Evolutionary conservation across 2,888 invertebrate genomes (phyloP).

Genomic region (Hecatera dysodea): DNA sequence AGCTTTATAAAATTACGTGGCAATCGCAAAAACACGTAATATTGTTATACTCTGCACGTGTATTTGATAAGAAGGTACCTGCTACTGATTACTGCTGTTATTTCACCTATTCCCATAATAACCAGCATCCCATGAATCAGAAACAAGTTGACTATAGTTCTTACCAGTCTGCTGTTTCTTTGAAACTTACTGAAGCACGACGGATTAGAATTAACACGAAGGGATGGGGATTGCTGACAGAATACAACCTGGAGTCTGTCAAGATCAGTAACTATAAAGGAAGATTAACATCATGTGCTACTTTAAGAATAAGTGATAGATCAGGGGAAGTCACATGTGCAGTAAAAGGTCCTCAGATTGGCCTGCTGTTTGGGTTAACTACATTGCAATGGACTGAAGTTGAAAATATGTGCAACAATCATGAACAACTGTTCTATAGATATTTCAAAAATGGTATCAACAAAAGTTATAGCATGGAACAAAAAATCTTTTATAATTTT

Average conservation of each 20-base stretch:
- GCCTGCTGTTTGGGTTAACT: slow-evolving; percentile 81
- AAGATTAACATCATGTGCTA: slow-evolving; percentile 76
- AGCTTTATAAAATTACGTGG: neutral
- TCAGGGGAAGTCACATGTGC: slow-evolving; percentile 84
- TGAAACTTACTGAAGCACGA: slow-evolving; percentile 81
- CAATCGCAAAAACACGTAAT: neutral
- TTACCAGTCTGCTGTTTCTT: slow-evolving; percentile 73
- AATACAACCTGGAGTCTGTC: slow-evolving; percentile 85
- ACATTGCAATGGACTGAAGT: slow-evolving; percentile 81
- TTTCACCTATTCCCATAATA: neutral
- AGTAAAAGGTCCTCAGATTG: slow-evolving; percentile 78
- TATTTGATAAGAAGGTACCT: neutral
- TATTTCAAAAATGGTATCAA: slow-evolving; percentile 85
- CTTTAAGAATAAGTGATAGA: slow-evolving; percentile 81
- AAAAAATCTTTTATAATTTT: slow-evolving; percentile 87
- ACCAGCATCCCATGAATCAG: slow-evolving; percentile 63
- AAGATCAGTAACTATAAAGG: slow-evolving; percentile 79
- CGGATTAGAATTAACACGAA: slow-evolving; percentile 74
- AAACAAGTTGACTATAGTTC: slow-evolving; percentile 63
- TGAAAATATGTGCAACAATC: slow-evolving; percentile 77
- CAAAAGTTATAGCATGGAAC: slow-evolving; percentile 78
- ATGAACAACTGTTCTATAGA: slow-evolving; percentile 86
- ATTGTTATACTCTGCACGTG: neutral
- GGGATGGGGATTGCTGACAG: slow-evolving; percentile 83
- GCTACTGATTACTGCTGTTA: neutral